A percentile compares a stretch with the other conserved stretches of the same genome.
Conservation (phyloP, 2,113 vertebrate species). For the Myocastor coypus region DNA sequence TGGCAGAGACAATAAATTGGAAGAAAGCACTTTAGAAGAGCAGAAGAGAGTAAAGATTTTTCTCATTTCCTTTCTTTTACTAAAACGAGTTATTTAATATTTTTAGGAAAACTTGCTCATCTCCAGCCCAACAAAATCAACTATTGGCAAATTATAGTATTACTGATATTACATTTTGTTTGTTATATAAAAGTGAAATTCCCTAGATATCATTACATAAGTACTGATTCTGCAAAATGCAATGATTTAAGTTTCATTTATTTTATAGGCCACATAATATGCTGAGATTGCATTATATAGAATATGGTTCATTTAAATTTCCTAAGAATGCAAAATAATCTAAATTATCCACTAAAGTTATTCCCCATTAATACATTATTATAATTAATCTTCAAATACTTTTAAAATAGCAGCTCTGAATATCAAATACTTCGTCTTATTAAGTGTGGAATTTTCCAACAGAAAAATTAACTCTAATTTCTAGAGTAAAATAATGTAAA, state of each 20-base stretch:
- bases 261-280: constrained; percentile 56
- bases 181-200: constrained; percentile 67
- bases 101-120: constrained; percentile 5
- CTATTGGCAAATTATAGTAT: background rate
- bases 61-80: background rate
- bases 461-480: constrained; percentile 15
- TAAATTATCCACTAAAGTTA: constrained; percentile 59
- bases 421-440: constrained; percentile 45
- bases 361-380: constrained; percentile 12
- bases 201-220: constrained; percentile 55
- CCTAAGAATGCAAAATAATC: constrained; percentile 62
- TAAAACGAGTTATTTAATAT: background rate
- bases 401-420: constrained; percentile 27
- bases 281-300: constrained; percentile 68
- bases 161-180: constrained; percentile 49
- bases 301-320: constrained; percentile 68
- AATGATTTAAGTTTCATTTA: constrained; percentile 68
- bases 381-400: constrained; percentile 69
- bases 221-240: constrained; percentile 70
- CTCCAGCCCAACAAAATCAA: background rate
- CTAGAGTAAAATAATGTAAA: constrained; percentile 47
- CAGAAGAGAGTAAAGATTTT: background rate
- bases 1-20: background rate
- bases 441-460: background rate
- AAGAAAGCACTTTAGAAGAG: background rate